These are phyloP conservation scores for Drosophila eohydei DNA, from an alignment of 2,888 invertebrate genomes.

Conservation along the genomic window DNA sequence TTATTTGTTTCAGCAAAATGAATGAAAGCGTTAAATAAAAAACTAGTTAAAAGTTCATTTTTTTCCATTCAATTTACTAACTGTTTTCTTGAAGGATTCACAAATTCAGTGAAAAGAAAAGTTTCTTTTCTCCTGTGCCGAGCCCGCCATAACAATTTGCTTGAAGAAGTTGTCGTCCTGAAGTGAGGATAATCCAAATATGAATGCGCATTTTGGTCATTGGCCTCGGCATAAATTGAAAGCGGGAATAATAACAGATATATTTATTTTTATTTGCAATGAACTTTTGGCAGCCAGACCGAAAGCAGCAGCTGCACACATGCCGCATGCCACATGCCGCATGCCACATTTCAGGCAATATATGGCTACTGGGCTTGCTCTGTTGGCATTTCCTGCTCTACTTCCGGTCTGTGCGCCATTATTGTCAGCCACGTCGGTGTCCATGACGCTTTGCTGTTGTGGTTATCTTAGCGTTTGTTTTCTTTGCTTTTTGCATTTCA, in stretches of 20 bases:
- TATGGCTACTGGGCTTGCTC: constrained; percentile 9
- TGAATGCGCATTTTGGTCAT: constrained; percentile 52
- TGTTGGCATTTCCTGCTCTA: constrained; percentile 50
- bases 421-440: constrained; percentile 39
- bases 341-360: constrained; percentile 68
- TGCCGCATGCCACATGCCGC: constrained; percentile 25
- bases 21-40: not conserved
- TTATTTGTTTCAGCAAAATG: too few species aligned
- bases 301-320: constrained; percentile 32
- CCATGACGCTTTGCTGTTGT: constrained; percentile 31
- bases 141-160: constrained; percentile 33
- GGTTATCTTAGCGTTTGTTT: constrained; percentile 72
- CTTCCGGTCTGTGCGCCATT: constrained; percentile 69
- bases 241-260: constrained; percentile 51
- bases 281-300: constrained; percentile 49
- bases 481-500: constrained; percentile 66
- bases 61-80: not conserved
- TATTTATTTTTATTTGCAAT: constrained; percentile 73
- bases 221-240: constrained; percentile 67
- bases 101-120: not conserved
- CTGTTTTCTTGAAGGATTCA: not conserved
- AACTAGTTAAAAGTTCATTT: not conserved
- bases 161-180: constrained; percentile 11
- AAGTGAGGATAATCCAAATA: constrained; percentile 29
- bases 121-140: not conserved